Percentiles rank a stretch among this genome's conserved stretches.
Conservation (phyloP, 2,797 vertebrate species). For the Micropoecilia bifurca region DNA sequence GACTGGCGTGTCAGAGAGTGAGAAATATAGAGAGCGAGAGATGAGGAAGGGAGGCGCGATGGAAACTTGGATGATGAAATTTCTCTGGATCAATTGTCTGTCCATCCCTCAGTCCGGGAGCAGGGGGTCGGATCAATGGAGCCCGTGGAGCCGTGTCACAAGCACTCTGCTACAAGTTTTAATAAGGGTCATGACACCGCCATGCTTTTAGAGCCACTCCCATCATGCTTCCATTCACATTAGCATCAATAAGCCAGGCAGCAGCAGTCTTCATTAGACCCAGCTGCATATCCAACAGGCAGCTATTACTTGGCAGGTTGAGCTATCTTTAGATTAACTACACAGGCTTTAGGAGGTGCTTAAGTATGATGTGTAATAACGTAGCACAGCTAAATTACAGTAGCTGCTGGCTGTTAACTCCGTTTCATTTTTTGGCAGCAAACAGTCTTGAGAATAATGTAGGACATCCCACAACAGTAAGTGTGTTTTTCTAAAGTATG, state of each 20-base stretch:
- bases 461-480: not conserved
- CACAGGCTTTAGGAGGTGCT: not conserved
- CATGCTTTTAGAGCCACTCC: slow-evolving; percentile 10
- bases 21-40: slow-evolving; percentile 9
- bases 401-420: not conserved
- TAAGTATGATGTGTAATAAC: not conserved
- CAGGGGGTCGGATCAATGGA: not conserved
- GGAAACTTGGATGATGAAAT: slow-evolving; percentile 35
- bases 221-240: slow-evolving; percentile 3
- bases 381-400: not conserved
- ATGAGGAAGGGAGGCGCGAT: not conserved
- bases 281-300: not conserved
- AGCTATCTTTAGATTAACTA: not conserved
- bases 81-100: slow-evolving; percentile 27
- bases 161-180: not conserved
- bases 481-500: not conserved
- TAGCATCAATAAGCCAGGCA: slow-evolving; percentile 9
- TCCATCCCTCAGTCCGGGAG: slow-evolving; percentile 3
- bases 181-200: slow-evolving; percentile 24
- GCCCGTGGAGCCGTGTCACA: slow-evolving; percentile 5
- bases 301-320: not conserved
- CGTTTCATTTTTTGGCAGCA: not conserved
- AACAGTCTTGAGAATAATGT: not conserved
- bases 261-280: slow-evolving; percentile 4
- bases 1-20: slow-evolving; percentile 16